Evolutionary conservation across 2,797 vertebrate species (phyloP), one percentile per base, ranked within the genome.

Genomic region (Malacoraja senta): DNA sequence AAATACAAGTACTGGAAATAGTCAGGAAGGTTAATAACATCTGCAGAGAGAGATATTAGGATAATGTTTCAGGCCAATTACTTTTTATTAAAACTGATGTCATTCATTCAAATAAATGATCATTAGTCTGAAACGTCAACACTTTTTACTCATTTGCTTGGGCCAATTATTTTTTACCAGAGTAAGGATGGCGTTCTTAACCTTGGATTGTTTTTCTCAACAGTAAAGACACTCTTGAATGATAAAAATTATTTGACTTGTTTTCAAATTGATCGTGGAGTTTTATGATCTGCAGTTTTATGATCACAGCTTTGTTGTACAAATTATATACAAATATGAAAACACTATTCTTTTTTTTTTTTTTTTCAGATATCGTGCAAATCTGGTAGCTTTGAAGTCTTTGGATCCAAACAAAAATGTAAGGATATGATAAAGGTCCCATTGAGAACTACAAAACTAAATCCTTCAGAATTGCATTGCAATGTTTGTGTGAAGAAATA

Each of bases 361-460:
- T 93, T 93, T 94, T 93, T 58, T 93, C 94, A 99, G 99, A 94
- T 99, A 98, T 96, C 97, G 97, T 94, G 94, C 96, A 94, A 99
- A 98, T 95, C 95, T 99, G 95, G 95, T 95, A 80, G 97, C 98
- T 93, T 98, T 98, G 93, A 99, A 99, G 96, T 96, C 95, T 95
- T 97, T 97, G 93, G 97, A 97, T 26, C 95, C 94, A 93, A 93
- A 94, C 93, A 96, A 95, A 94, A 95, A 97, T 98, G 99, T 99
- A 63, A 1, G 58, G 93, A 93, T 94, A 6, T 3, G 94, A 17
- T 86, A 19, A 17, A 2, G 65, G 94, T 68, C 3, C 32, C 17
- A 68, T 35, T 86, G 12, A 95, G 93, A 44, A 38, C 6, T 26
- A 10, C 63, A 81, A 68, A 6, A 24, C 72, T 84, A 26, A 32